Conservation (phyloP, 1,140 invertebrate species). For the Formica selysi region DNA sequence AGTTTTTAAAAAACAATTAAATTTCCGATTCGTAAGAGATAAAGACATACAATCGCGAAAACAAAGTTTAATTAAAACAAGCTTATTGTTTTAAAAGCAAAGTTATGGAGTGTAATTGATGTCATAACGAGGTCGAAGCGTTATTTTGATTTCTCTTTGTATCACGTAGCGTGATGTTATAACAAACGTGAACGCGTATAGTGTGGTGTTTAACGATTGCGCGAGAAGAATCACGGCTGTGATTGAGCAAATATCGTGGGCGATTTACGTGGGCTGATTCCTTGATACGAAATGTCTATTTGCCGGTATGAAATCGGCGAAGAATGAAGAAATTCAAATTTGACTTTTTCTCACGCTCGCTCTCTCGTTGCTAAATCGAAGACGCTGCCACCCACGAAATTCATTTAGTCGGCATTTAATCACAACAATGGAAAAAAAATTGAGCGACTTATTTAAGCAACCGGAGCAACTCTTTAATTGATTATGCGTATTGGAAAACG, state of each 20-base stretch:
- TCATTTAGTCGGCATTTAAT: not conserved
- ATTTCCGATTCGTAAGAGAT: not conserved
- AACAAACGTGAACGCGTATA: conserved; percentile 28
- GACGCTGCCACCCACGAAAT: not conserved
- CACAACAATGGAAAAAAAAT: not conserved
- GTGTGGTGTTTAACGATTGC: conserved; percentile 39
- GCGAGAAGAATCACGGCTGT: conserved; percentile 41
- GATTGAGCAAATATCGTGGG: conserved; percentile 69
- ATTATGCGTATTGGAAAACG: conserved; percentile 35
- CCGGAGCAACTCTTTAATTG: not conserved
- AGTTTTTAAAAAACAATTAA: not conserved
- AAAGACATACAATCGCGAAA: not conserved
- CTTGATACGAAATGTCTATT: conserved; percentile 31
- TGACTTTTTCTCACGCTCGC: conserved; percentile 21
- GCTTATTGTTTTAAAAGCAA: not conserved
- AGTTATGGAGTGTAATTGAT: not conserved
- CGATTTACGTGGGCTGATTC: conserved; percentile 61
- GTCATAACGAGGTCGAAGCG: conserved; percentile 3
- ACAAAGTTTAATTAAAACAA: conserved; percentile 4
- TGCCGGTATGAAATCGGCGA: conserved; percentile 2
- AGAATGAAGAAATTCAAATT: conserved; percentile 43
- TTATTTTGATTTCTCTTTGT: conserved; percentile 37
- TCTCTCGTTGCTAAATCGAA: conserved; percentile 21
- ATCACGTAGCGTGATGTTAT: conserved; percentile 35
- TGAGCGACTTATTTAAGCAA: not conserved